A percentile compares a stretch with the other conserved stretches of the same genome.
These are phyloP conservation scores for Xyrauchen texanus DNA, from an alignment of 2,113 vertebrate genomes.

Conservation along the genomic window DNA sequence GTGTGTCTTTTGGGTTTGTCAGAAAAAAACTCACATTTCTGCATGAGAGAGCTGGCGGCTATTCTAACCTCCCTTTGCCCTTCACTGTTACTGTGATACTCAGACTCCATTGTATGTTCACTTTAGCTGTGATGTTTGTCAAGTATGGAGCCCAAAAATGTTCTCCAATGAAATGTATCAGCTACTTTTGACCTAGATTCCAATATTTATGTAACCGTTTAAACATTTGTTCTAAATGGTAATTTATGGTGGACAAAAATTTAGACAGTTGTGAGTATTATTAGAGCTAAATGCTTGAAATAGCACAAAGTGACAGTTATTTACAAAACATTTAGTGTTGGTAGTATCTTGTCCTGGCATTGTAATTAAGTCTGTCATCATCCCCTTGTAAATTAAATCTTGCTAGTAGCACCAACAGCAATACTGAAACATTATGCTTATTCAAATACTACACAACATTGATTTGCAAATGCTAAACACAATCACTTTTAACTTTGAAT, in stretches of 20 bases:
- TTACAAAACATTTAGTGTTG: constrained; percentile 7
- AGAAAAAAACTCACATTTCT: constrained; percentile 19
- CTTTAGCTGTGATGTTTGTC: no score
- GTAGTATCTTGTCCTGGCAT: constrained; percentile 3
- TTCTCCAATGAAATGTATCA: neutral
- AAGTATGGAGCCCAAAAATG: neutral
- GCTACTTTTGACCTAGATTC: constrained; percentile 38
- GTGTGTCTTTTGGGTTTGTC: constrained; percentile 14
- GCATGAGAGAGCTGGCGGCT: neutral
- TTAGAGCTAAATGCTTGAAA: neutral
- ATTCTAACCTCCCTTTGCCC: constrained; percentile 7
- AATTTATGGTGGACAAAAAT: constrained; percentile 7
- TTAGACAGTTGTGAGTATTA: neutral
- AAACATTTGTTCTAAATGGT: neutral
- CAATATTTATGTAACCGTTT: constrained; percentile 45
- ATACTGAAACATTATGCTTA: constrained; percentile 3
- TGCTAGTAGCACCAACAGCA: neutral
- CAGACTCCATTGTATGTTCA: no score
- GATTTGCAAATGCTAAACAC: neutral
- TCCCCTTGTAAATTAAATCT: neutral
- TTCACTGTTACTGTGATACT: neutral
- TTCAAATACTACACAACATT: neutral
- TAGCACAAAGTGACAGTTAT: neutral
- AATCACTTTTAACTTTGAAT: neutral
- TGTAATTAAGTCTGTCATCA: constrained; percentile 24